Base-by-base conservation (phyloP, 1,140 invertebrate genomes). In the Eurosta solidaginis region DNA sequence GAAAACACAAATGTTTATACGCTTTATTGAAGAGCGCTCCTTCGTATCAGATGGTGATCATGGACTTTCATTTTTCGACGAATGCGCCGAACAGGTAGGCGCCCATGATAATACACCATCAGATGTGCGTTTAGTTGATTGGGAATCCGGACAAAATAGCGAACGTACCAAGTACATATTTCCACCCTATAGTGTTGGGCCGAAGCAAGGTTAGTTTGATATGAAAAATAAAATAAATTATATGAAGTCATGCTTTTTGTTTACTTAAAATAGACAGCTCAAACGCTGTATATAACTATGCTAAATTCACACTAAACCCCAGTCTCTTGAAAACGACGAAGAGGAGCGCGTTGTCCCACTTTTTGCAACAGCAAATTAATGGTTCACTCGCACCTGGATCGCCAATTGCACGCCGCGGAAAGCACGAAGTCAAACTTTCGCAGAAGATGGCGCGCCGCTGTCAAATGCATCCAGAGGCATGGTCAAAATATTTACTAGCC, bases 1-100 rank as follows among this genome's bases (percentile, higher is more conserved):
- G 89, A 94, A 93, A 84, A 99, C 98, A 1, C 98, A 99, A 89
- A 97, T 98, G 94, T 99, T 99, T 88, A 98, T 96, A 78, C 93
- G 97, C 50, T 99, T 99, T 88, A 99, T 99, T 81, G 98, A 99
- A 89, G 98, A 99, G 89, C 91, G 98, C 45, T 98, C 97, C 82
- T 99, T 99, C 90, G 96, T 99, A 0, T 98, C 97, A 14, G 97
- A 99, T 83, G 96, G 96, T 87, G 97, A 99, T 90, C 92, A 92
- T 88, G 93, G 93, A 1, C 89, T 99, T 76, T 96, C 97, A 12
- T 99, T 99, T 89, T 99, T 99, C 87, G 98, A 99, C 88, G 97
- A 99, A 87, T 99, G 97, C 73, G 82, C 95, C 1, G 97, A 98
- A 88, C 90, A 92, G 79, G 90, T 94, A 20, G 90, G 91, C 50